Conservation (phyloP, 2,113 vertebrate genomes). For the Trogon surrucura region DNA sequence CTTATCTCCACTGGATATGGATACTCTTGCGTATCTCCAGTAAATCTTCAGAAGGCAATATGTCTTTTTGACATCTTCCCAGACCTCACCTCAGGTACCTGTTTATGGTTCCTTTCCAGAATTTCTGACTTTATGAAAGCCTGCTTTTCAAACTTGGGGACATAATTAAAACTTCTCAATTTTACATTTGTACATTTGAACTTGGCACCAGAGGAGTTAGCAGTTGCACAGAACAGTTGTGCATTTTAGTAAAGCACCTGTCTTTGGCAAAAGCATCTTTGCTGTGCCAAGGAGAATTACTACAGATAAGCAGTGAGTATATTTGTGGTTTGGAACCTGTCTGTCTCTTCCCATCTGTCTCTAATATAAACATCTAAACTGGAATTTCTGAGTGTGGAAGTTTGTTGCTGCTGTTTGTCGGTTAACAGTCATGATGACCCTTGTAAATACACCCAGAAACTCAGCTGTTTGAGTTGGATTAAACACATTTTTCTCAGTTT, state of each 20-base stretch:
- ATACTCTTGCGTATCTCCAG: neutral
- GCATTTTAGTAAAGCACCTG: neutral
- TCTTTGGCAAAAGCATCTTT: neutral
- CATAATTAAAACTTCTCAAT: neutral
- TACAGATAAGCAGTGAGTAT: neutral
- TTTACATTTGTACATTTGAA: neutral
- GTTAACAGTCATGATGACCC: neutral
- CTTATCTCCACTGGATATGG: neutral
- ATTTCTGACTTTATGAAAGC: neutral
- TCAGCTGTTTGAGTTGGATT: neutral
- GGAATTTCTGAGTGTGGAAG: neutral
- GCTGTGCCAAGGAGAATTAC: neutral
- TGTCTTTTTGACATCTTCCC: neutral
- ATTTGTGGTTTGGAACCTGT: neutral
- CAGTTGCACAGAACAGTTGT: neutral
- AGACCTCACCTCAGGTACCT: accelerated
- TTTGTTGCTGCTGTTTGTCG: accelerated
- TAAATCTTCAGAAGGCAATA: neutral
- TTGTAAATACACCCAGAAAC: neutral
- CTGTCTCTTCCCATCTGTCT: neutral
- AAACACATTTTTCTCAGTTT: neutral
- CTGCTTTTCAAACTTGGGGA: neutral
- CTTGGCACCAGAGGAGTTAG: neutral
- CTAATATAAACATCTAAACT: neutral
- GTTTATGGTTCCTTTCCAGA: neutral